Base-by-base conservation (phyloP, 1,140 invertebrate species). In the Luehdorfia chinensis region DNA sequence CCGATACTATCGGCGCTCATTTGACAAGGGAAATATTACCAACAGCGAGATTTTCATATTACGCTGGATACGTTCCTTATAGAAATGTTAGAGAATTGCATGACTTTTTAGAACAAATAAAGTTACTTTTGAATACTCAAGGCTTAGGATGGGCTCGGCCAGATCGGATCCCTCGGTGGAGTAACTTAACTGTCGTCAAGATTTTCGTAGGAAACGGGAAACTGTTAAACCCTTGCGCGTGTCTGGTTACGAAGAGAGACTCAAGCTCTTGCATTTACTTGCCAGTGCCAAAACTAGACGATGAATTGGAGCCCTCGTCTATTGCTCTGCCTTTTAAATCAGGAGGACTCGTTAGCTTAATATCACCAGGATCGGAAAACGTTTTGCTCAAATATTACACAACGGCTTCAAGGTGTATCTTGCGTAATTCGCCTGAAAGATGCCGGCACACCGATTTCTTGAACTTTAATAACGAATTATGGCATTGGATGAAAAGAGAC, bases 31-130 rank as follows among this genome's bases (percentile, higher is more conserved):
- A 89, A 54, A 69, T 90, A 16, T 57, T 91, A 14, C 90, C 90
- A 2, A 62, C 87, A 1, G 87, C 87, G 1, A 85, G 84, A 55
- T 87, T 88, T 51, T 88, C 90, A 2, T 91, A 88, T 65, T 91
- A 91, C 44, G 88, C 90, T 6, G 90, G 90, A 0, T 88, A 88
- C 46, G 78, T 91, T 11, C 78, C 89, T 31, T 91, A 88, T 59
- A 71, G 69, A 18, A 87, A 85, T 47, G 88, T 87, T 18, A 80
- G 79, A 51, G 77, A 86, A 39, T 53, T 91, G 2, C 87, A 89
- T 45, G 83, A 89, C 25, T 83, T 90, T 11, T 88, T 84, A 47
- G 86, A 89, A 9, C 81, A 89, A 23, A 30, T 90, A 4, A 91
- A 91, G 56, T 59, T 63, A 30, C 87, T 83, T 47, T 68, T 91